Evolutionary conservation across 2,113 vertebrate genomes (phyloP), one percentile per base, ranked within the genome.

Genomic region (Entelurus aequoreus): DNA sequence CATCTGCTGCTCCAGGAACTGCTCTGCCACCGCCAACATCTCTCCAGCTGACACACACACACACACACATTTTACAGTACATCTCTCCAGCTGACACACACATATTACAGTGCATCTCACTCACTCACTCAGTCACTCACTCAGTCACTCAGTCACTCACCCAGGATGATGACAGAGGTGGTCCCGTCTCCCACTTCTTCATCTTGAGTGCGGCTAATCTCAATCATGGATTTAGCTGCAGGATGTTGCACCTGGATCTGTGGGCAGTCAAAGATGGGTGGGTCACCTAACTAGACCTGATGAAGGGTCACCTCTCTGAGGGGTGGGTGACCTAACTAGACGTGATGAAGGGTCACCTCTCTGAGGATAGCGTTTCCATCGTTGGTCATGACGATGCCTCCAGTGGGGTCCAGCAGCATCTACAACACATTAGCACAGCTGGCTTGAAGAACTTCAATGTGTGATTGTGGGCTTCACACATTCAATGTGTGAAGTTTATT

Each of bases 231-330:
- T 56, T 99, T 99, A 11, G 96, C 97, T 1, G 97, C 97, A 5
- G 97, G 96, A 66, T 99, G 97, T 85, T 99, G 96, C 1, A 99
- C 97, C 78, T 98, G 97, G 75, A 98, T 98, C 95, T 98, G 81
- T 10, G 56, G 6, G 14, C n/a, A 5, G 8, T 48, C 7, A n/a
- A 4, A 61, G 4, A 12, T 21, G 11, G 3, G 3, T 28, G 28
- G 28, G 28, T 28, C 1, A 28, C 28, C 28, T 28, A 28, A 28
- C 3, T 28, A 28, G 28, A 28, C 28, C 1, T 28, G 28, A 28
- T 28, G 28, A 28, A 28, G 28, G 28, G 28, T 28, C 3, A 28
- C 28, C 28, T 28, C 19, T 19, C 2, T 28, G 28, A 28, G 4
- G 28, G 28, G 3, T 2, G 28, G 28, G 28, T 28, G 1, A 28